Evolutionary conservation across 1,140 invertebrate species (phyloP).

Genomic region (Macrobrachium nipponense): DNA sequence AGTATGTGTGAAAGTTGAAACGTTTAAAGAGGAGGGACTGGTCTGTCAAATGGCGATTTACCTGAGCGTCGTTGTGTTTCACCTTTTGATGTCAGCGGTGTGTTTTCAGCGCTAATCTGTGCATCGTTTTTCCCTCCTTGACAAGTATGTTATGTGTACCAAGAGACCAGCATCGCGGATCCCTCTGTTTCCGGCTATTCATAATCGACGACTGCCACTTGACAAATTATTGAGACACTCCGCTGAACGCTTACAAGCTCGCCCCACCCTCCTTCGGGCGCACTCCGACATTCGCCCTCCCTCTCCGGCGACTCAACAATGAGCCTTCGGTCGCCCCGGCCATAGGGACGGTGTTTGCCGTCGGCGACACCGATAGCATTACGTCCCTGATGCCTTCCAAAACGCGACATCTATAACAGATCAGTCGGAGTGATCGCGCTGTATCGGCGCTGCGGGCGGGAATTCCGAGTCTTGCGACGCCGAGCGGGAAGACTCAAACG

Average conservation of each 20-base stretch:
- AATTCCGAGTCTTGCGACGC: background rate
- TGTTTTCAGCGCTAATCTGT: background rate
- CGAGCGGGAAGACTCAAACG: background rate
- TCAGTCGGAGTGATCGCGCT: slow-evolving; percentile 28
- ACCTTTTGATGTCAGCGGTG: too few species aligned
- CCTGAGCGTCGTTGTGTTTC: too few species aligned
- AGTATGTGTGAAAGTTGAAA: too few species aligned
- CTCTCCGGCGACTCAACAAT: background rate
- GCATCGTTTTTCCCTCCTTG: background rate
- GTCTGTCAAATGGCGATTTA: too few species aligned
- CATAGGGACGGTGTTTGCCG: background rate
- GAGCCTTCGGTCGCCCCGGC: background rate
- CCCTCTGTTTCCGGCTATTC: slow-evolving; percentile 19
- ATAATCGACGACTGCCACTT: slow-evolving; percentile 44
- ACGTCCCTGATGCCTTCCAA: slow-evolving; percentile 3
- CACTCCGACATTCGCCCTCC: background rate
- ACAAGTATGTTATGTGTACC: background rate
- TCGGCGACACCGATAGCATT: background rate
- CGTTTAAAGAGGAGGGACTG: too few species aligned
- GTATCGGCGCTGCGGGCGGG: background rate
- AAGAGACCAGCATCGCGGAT: background rate
- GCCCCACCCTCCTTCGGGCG: slow-evolving; percentile 1
- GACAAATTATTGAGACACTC: slow-evolving; percentile 56
- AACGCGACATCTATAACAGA: slow-evolving; percentile 50
- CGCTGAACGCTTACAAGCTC: slow-evolving; percentile 50